Percentiles rank a stretch among this genome's conserved stretches.
Conservation (phyloP, 2,888 invertebrate genomes). For the Athrips mouffetella region DNA sequence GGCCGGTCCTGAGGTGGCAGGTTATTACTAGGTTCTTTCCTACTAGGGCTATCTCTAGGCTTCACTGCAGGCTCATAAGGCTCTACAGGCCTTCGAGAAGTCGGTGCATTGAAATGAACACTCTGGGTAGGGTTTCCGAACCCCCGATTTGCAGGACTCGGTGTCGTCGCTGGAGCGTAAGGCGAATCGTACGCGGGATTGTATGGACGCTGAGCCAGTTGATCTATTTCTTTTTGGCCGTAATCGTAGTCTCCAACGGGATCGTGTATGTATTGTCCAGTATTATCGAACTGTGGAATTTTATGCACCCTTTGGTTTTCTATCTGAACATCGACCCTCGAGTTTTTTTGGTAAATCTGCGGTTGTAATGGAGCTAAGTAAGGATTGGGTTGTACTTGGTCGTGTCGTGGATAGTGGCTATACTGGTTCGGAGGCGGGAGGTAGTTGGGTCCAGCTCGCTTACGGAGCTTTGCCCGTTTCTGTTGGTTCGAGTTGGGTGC, state of each 20-base stretch:
- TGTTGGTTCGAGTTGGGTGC: constrained; percentile 41
- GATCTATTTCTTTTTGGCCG: constrained; percentile 57
- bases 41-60: constrained; percentile 68
- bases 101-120: constrained; percentile 59
- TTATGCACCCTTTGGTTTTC: constrained; percentile 65
- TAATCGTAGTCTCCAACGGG: constrained; percentile 71
- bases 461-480: constrained; percentile 59
- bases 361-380: constrained; percentile 56
- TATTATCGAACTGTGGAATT: constrained; percentile 57
- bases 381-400: constrained; percentile 59
- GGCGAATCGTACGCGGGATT: constrained; percentile 60
- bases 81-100: too few species aligned
- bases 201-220: constrained; percentile 43
- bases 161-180: constrained; percentile 53
- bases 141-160: constrained; percentile 65
- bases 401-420: constrained; percentile 57
- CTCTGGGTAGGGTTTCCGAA: constrained; percentile 57
- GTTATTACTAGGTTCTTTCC: constrained; percentile 39
- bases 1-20: constrained; percentile 74
- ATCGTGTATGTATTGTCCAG: constrained; percentile 67
- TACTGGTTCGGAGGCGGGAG: constrained; percentile 67
- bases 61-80: constrained; percentile 61
- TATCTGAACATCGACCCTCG: constrained; percentile 59
- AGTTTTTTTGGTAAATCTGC: constrained; percentile 62
- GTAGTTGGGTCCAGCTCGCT: constrained; percentile 68